phyloP scores from a whole-genome alignment of 2,888 invertebrate genomes.

The Agrochola circellaris region DNA sequence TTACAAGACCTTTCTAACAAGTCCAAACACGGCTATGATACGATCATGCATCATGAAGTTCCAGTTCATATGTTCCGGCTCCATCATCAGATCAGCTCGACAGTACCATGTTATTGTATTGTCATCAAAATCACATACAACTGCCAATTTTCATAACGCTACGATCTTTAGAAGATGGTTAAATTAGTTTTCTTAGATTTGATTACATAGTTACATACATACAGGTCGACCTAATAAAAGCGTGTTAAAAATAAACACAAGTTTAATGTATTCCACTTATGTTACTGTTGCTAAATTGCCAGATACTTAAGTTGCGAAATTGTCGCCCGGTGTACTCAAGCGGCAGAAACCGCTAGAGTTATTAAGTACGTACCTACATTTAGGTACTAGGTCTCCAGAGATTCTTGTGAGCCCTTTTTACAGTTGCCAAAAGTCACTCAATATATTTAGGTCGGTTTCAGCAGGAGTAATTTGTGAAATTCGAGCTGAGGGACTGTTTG shows the following conservation, averaged over 20 bases:
- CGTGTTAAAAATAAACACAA: slow-evolving; percentile 38
- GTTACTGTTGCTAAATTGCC: slow-evolving; percentile 47
- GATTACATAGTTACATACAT: too few species aligned
- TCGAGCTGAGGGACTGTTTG: slow-evolving; percentile 70
- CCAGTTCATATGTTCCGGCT: too few species aligned
- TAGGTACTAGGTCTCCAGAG: slow-evolving; percentile 65
- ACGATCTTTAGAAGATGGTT: too few species aligned
- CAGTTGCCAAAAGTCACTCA: slow-evolving; percentile 67
- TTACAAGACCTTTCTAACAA: too few species aligned
- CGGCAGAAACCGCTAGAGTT: slow-evolving; percentile 56
- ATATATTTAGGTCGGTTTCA: slow-evolving; percentile 70
- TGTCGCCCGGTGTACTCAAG: slow-evolving; percentile 43
- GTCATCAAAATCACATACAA: too few species aligned
- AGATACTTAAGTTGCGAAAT: slow-evolving; percentile 54
- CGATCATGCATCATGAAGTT: too few species aligned
- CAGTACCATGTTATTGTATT: too few species aligned
- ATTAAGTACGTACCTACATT: slow-evolving; percentile 65
- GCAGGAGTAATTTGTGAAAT: slow-evolving; percentile 73
- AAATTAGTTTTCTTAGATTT: too few species aligned
- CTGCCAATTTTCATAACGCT: too few species aligned
- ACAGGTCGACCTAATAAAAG: too few species aligned
- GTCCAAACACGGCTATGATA: too few species aligned
- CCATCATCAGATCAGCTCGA: too few species aligned
- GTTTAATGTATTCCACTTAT: slow-evolving; percentile 39
- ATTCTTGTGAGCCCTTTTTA: slow-evolving; percentile 71